Evolutionary conservation across 2,888 invertebrate genomes (phyloP).

Genomic region (Chrysolina americana): DNA sequence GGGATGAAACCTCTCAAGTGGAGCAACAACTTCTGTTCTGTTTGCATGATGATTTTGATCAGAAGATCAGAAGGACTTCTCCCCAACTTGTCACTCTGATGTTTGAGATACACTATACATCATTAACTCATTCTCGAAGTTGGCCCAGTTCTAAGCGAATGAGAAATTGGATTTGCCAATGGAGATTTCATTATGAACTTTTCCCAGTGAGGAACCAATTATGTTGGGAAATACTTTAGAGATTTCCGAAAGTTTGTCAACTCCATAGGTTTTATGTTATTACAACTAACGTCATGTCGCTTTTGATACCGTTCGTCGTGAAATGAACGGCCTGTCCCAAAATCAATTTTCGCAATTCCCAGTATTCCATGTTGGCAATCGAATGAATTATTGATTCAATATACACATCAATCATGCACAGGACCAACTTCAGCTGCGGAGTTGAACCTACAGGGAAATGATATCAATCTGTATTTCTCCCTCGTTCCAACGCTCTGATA

Average conservation of each 20-base stretch:
- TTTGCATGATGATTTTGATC: too few species aligned
- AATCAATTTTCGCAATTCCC: background rate
- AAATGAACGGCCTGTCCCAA: background rate
- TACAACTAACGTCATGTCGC: background rate
- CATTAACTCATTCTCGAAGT: too few species aligned
- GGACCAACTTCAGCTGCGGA: background rate
- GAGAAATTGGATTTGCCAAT: too few species aligned
- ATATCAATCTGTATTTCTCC: background rate
- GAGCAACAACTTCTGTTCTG: too few species aligned
- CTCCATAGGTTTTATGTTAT: background rate
- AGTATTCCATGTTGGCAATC: background rate
- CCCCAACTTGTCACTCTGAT: too few species aligned
- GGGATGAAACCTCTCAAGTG: too few species aligned
- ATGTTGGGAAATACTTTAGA: background rate
- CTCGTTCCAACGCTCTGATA: background rate
- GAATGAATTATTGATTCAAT: conserved; percentile 2
- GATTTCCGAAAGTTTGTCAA: background rate
- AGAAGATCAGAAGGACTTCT: too few species aligned
- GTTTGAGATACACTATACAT: too few species aligned
- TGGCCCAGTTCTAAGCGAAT: too few species aligned
- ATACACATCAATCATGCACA: conserved; percentile 6
- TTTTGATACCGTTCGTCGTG: background rate
- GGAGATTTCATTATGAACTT: too few species aligned
- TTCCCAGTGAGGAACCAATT: too few species aligned
- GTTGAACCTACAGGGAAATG: background rate